Percentiles rank a stretch among this genome's conserved stretches.
These are phyloP conservation scores for Pterostichus niger DNA, from an alignment of 2,888 invertebrate genomes.

Conservation along the genomic window DNA sequence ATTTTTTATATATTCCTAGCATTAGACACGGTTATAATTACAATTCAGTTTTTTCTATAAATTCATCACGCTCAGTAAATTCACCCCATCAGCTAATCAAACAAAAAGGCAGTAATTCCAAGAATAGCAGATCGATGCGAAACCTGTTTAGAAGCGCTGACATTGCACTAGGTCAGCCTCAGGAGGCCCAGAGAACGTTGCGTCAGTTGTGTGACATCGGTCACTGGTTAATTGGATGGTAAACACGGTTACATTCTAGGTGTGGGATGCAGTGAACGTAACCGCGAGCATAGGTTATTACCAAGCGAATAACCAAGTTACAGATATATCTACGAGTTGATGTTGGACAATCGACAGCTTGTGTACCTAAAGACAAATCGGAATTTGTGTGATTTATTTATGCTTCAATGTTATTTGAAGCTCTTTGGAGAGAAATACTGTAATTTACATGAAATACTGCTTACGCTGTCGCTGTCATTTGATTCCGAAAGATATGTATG, in stretches of 20 bases:
- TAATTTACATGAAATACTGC: too few species aligned
- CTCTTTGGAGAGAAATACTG: too few species aligned
- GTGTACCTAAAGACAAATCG: too few species aligned
- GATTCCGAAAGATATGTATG: too few species aligned
- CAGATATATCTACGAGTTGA: neutral
- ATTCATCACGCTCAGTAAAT: too few species aligned
- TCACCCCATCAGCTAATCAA: neutral
- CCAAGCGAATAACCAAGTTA: neutral
- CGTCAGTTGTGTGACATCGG: slow-evolving; percentile 49
- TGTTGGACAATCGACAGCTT: too few species aligned
- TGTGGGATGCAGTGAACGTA: slow-evolving; percentile 25
- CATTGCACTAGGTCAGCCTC: slow-evolving; percentile 28
- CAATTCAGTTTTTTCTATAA: neutral
- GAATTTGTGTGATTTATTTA: too few species aligned
- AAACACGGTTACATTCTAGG: slow-evolving; percentile 16
- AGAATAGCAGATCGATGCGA: neutral
- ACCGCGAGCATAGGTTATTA: neutral
- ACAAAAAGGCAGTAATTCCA: neutral
- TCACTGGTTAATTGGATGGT: slow-evolving; percentile 33
- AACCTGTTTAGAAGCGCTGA: slow-evolving; percentile 22
- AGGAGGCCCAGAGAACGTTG: slow-evolving; percentile 6
- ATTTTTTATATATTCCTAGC: too few species aligned
- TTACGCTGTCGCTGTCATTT: too few species aligned
- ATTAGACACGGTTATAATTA: neutral
- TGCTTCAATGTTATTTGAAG: too few species aligned